A percentile compares a stretch with the other conserved stretches of the same genome.
phyloP scores from a whole-genome alignment of 2,797 vertebrate species.

The Oophaga sylvatica region DNA sequence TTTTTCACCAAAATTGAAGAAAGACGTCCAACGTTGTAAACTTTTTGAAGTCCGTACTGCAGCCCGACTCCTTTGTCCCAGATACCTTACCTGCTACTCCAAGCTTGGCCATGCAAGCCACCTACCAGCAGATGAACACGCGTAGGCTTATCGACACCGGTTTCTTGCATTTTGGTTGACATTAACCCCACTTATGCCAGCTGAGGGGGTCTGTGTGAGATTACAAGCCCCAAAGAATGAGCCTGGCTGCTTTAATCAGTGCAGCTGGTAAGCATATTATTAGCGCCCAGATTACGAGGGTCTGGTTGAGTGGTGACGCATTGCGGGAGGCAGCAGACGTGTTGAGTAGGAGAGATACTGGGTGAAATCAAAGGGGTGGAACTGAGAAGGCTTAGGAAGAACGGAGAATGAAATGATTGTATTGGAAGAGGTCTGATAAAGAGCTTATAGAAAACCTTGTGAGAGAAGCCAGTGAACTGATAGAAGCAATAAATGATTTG shows the following conservation, averaged over 20 bases:
- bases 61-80: neutral
- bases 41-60: neutral
- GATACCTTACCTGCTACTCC: neutral
- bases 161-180: neutral
- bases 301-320: constrained; percentile 55
- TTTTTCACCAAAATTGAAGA: too few relatives aligned
- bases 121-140: neutral
- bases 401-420: constrained; percentile 54
- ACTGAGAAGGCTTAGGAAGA: constrained; percentile 53
- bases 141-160: neutral
- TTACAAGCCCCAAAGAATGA: constrained; percentile 34
- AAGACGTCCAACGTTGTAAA: constrained; percentile 6
- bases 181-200: constrained; percentile 43
- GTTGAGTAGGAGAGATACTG: constrained; percentile 57
- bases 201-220: constrained; percentile 25
- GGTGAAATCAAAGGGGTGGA: constrained; percentile 54
- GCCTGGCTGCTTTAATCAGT: constrained; percentile 51
- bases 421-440: constrained; percentile 60
- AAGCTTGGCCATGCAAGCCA: neutral
- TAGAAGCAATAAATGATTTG: constrained; percentile 57
- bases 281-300: constrained; percentile 47
- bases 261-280: constrained; percentile 60
- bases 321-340: constrained; percentile 44
- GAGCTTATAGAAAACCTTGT: constrained; percentile 53
- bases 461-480: constrained; percentile 59